Percentiles rank a stretch among this genome's conserved stretches.
Evolutionary conservation across 53 echinoderm and acorn worm species (phyloP).

Genomic region (Arbacia lixula): DNA sequence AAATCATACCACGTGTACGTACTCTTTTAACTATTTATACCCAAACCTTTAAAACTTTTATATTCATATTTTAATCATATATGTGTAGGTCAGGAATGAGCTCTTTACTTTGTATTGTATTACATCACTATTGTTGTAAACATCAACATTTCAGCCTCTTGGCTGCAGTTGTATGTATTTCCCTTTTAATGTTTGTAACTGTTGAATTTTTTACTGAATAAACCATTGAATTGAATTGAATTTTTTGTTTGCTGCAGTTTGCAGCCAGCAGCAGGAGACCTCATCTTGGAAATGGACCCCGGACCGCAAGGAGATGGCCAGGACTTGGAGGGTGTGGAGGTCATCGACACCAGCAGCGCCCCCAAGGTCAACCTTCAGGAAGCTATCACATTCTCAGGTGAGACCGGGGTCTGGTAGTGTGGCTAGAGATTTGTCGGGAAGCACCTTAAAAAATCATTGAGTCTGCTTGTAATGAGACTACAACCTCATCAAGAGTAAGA

Average conservation of each 20-base stretch:
- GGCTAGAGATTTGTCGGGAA: too few relatives aligned
- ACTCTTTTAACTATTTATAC: too few relatives aligned
- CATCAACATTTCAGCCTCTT: not conserved
- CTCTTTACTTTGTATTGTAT: too few relatives aligned
- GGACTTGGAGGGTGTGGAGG: constrained; percentile 43
- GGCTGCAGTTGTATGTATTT: not conserved
- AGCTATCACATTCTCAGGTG: constrained; percentile 27
- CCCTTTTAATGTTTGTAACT: not conserved
- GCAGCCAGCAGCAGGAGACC: constrained; percentile 11
- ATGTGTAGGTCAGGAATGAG: too few relatives aligned
- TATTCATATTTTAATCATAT: too few relatives aligned
- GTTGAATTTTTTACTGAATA: too few relatives aligned
- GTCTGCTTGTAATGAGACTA: too few relatives aligned
- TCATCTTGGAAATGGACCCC: constrained; percentile 37
- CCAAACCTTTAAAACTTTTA: too few relatives aligned
- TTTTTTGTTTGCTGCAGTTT: not conserved
- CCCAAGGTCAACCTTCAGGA: constrained; percentile 13
- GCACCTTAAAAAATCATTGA: too few relatives aligned
- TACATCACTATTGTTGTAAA: too few relatives aligned
- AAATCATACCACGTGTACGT: too few relatives aligned
- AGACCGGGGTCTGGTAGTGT: not conserved
- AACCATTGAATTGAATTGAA: not conserved
- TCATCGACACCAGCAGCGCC: constrained; percentile 34
- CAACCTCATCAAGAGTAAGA: too few relatives aligned
- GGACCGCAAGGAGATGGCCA: constrained; percentile 53